phyloP scores from a whole-genome alignment of 2,113 vertebrate species.

The Psilopogon haemacephalus region DNA sequence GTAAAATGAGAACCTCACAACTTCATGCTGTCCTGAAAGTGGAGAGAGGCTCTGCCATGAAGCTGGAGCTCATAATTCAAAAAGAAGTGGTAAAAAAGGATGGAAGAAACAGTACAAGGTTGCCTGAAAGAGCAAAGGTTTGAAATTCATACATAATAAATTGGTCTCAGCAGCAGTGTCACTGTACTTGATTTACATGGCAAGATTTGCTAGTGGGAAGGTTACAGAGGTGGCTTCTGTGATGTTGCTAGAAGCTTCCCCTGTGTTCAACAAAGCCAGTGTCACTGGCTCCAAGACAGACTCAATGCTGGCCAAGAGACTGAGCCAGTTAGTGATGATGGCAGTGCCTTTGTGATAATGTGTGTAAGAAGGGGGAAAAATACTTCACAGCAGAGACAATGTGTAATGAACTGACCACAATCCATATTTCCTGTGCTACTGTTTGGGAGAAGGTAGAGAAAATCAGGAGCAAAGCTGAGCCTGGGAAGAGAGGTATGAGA shows the following conservation, averaged over 20 bases:
- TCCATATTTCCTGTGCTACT: fast-evolving
- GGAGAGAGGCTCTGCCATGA: neutral
- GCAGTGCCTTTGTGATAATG: neutral
- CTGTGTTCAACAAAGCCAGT: neutral
- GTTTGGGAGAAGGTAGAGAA: neutral
- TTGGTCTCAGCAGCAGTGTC: neutral
- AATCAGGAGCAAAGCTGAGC: neutral
- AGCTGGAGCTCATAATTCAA: neutral
- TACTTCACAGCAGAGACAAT: neutral
- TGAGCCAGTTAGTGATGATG: neutral
- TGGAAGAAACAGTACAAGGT: neutral
- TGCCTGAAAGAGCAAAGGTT: neutral
- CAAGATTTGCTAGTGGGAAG: fast-evolving
- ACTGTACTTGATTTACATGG: fast-evolving
- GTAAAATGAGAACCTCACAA: neutral
- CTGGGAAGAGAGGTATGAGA: fast-evolving
- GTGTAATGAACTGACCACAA: too few species aligned
- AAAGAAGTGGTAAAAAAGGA: neutral
- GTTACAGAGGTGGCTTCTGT: neutral
- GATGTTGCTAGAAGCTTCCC: neutral
- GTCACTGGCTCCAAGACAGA: neutral
- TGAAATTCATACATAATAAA: neutral
- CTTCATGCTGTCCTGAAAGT: neutral
- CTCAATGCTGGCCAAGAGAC: neutral
- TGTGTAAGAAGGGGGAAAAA: neutral